phyloP scores from a whole-genome alignment of 1,140 invertebrate species.

The Trichomalopsis sarcophagae region DNA sequence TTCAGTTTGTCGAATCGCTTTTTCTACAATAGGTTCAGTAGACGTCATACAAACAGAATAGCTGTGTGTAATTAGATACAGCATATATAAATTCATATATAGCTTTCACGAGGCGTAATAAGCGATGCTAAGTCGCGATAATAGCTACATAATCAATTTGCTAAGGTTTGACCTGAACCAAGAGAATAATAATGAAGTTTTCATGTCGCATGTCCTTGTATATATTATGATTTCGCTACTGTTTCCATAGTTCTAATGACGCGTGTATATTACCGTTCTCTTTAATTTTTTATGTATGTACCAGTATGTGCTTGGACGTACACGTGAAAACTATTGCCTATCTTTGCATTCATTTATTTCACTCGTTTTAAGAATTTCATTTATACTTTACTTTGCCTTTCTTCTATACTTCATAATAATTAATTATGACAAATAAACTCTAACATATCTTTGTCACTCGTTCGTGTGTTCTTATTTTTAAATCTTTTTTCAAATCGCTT shows the following conservation, averaged over 20 bases:
- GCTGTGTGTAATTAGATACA: conserved; percentile 51
- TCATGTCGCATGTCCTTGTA: background rate
- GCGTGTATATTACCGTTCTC: background rate
- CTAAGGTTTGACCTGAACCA: conserved; percentile 52
- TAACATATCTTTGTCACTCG: conserved; percentile 50
- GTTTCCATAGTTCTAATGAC: conserved; percentile 29
- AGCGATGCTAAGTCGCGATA: conserved; percentile 39
- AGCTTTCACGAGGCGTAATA: conserved; percentile 40
- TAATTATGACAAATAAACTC: conserved; percentile 53
- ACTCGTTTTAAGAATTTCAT: conserved; percentile 48
- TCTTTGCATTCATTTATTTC: conserved; percentile 47
- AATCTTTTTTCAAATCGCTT: conserved; percentile 55
- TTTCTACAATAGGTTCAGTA: conserved; percentile 45
- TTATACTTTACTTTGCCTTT: conserved; percentile 49
- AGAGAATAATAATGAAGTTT: background rate
- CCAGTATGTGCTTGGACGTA: background rate
- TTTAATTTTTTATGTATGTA: background rate
- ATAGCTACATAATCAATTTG: conserved; percentile 47
- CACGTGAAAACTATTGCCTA: background rate
- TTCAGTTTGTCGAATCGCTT: conserved; percentile 45
- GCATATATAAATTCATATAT: conserved; percentile 41
- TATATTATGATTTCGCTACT: background rate
- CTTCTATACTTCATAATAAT: conserved; percentile 51
- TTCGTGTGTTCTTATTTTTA: conserved; percentile 16
- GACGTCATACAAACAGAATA: conserved; percentile 54